A percentile compares a stretch with the other conserved stretches of the same genome.
Conservation (phyloP, 2,797 vertebrate genomes). For the Potorous gilbertii region DNA sequence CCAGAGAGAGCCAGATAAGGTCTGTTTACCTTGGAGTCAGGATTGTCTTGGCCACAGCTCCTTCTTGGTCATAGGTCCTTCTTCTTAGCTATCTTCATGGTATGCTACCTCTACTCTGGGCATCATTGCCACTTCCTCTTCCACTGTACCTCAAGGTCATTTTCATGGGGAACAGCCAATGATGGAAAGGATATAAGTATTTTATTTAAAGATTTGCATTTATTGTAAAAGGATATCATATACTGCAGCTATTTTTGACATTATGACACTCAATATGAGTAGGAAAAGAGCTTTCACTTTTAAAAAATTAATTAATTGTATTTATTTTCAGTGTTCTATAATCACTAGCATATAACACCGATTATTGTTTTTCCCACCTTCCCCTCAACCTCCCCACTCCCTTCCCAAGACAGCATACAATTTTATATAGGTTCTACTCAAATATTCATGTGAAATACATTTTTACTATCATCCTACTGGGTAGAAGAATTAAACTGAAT, state of each 20-base stretch:
- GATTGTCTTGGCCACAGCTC: neutral
- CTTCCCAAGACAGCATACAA: no score
- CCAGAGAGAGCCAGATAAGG: no score
- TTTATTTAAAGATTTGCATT: neutral
- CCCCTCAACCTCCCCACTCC: no score
- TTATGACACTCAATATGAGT: neutral
- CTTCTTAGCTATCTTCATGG: neutral
- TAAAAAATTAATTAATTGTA: no score
- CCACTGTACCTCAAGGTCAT: neutral
- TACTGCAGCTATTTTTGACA: neutral
- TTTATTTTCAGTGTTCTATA: no score
- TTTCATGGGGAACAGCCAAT: neutral
- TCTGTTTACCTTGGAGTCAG: neutral
- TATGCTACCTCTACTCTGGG: neutral
- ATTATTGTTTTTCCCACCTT: no score
- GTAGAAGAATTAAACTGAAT: no score
- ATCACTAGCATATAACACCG: no score
- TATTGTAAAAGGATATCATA: neutral
- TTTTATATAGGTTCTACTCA: no score
- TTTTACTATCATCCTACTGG: no score
- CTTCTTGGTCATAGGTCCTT: neutral
- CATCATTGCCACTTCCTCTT: neutral
- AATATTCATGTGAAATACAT: no score
- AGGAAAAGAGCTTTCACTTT: neutral
- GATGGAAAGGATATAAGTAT: neutral